Evolutionary conservation across 2,113 vertebrate genomes (phyloP).

Genomic region (Chaenocephalus aceratus): DNA sequence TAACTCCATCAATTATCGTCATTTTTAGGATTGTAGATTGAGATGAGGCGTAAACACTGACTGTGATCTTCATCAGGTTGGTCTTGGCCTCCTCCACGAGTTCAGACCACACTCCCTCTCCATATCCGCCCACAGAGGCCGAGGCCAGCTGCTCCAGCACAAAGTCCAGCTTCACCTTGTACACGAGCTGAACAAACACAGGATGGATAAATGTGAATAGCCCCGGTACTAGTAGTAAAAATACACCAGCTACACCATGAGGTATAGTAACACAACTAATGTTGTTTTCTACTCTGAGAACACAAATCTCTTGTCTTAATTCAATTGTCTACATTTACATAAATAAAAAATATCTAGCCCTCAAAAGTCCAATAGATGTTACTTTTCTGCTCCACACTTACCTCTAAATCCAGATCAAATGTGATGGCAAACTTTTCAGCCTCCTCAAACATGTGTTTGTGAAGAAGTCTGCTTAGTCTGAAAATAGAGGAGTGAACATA

Average conservation of each 20-base stretch:
- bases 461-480: constrained; percentile 94
- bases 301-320: not conserved
- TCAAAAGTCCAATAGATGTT: not conserved
- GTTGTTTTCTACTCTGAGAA: not conserved
- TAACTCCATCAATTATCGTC: not conserved
- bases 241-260: not conserved
- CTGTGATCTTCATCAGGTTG: constrained; percentile 93
- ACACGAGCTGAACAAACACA: constrained; percentile 87
- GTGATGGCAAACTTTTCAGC: constrained; percentile 95
- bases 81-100: constrained; percentile 91
- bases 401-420: constrained; percentile 96
- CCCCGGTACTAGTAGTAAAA: not conserved
- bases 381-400: constrained; percentile 48
- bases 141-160: constrained; percentile 91
- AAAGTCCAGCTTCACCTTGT: constrained; percentile 94
- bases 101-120: constrained; percentile 82
- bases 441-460: constrained; percentile 95
- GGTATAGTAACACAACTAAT: not conserved
- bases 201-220: not conserved
- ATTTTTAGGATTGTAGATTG: not conserved
- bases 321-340: not conserved
- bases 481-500: not conserved
- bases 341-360: not conserved
- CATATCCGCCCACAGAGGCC: constrained; percentile 79
- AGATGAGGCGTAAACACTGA: constrained; percentile 53